phyloP scores from a whole-genome alignment of 2,113 vertebrate genomes.

The Syngnathus typhle region DNA sequence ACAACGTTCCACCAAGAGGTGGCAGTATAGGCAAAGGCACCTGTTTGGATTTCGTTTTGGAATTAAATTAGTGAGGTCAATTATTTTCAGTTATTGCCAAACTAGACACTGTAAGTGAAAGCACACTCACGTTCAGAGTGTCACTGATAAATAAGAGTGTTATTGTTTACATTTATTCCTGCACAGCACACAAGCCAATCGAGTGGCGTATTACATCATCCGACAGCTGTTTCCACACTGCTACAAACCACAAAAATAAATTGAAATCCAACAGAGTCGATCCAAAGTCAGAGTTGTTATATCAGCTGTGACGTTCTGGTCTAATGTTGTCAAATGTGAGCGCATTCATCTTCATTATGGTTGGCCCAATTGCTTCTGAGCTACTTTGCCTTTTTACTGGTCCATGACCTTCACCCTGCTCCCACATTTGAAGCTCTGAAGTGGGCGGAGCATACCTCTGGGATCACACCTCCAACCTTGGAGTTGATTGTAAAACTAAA shows the following conservation, averaged over 20 bases:
- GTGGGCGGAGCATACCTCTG: conserved; percentile 52
- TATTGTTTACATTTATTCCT: no score
- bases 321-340: background rate
- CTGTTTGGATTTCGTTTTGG: background rate
- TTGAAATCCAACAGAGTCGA: background rate
- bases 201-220: background rate
- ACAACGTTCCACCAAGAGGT: background rate
- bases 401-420: conserved; percentile 25
- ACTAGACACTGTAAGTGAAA: background rate
- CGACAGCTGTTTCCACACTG: background rate
- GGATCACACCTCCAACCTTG: conserved; percentile 34
- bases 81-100: background rate
- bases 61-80: background rate
- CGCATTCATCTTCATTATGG: conserved; percentile 1
- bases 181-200: no score
- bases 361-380: conserved; percentile 28
- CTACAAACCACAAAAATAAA: background rate
- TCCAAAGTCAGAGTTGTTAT: background rate
- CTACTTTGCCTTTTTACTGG: conserved; percentile 44
- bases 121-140: no score
- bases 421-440: conserved; percentile 43
- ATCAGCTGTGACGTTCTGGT: background rate
- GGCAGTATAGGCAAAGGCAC: background rate
- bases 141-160: background rate
- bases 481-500: conserved; percentile 7